Conservation (phyloP, 2,113 vertebrate species). For the Agelaius tricolor region DNA sequence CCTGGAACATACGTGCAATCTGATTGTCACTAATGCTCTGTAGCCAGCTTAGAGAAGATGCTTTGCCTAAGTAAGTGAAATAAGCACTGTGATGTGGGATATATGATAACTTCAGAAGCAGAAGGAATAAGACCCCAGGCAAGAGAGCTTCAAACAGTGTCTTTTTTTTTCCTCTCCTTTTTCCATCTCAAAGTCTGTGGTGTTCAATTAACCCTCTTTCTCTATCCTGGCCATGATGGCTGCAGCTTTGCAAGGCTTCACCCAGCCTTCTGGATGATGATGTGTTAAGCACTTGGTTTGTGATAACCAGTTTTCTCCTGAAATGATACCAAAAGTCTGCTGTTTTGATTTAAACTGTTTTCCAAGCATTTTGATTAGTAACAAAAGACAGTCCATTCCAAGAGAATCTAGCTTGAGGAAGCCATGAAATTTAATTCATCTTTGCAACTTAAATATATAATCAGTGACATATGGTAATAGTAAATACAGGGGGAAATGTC, state of each 20-base stretch:
- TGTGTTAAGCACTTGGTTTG: neutral
- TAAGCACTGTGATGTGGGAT: neutral
- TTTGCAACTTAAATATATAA: conserved; percentile 67
- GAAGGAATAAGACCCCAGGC: conserved; percentile 35
- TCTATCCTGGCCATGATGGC: neutral
- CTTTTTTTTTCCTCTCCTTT: neutral
- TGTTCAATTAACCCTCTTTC: conserved; percentile 20
- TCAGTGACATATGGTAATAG: conserved; percentile 68
- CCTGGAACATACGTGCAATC: neutral
- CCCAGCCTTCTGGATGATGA: neutral
- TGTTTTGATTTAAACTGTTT: conserved; percentile 52
- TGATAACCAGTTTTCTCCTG: conserved; percentile 46
- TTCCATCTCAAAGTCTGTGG: neutral
- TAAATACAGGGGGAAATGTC: conserved; percentile 58
- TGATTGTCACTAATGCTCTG: conserved; percentile 11
- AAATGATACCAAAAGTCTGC: conserved; percentile 12
- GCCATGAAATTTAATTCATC: conserved; percentile 64
- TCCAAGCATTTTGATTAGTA: conserved; percentile 21
- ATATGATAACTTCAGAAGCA: conserved; percentile 35
- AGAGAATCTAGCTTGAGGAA: conserved; percentile 55
- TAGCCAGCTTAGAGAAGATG: neutral
- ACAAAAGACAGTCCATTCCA: conserved; percentile 37
- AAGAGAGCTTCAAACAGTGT: neutral
- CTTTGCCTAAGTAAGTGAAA: neutral
- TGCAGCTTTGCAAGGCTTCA: neutral